These are phyloP conservation scores for Heliconius charithonia DNA, from an alignment of 2,888 invertebrate species.

Conservation along the genomic window DNA sequence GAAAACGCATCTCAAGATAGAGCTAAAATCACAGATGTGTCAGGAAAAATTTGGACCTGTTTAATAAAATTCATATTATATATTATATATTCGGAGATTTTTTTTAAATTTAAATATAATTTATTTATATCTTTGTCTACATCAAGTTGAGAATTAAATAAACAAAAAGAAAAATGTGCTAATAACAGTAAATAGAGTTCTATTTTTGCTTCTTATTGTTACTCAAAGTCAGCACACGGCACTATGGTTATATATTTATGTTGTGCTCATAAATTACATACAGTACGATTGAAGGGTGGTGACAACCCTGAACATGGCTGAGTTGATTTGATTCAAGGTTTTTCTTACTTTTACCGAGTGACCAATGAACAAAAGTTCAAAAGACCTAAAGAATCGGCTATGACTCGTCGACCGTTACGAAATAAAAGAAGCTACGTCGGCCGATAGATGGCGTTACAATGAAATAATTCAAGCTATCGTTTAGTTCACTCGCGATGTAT, in stretches of 20 bases:
- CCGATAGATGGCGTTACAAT: not conserved
- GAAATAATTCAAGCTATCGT: conserved; percentile 7
- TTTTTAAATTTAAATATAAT: no score
- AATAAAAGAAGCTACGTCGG: not conserved
- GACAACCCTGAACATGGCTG: not conserved
- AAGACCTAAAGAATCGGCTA: not conserved
- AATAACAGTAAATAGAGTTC: no score
- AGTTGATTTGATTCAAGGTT: not conserved
- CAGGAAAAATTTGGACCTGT: no score
- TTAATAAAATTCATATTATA: no score
- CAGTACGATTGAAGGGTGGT: not conserved
- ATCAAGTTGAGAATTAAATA: no score
- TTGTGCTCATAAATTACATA: not conserved
- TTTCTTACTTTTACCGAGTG: no score
- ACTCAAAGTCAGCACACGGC: not conserved
- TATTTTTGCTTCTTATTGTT: no score
- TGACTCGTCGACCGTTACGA: not conserved
- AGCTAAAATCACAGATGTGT: no score
- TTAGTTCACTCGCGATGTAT: not conserved
- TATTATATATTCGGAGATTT: no score
- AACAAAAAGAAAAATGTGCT: no score
- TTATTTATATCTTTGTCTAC: no score
- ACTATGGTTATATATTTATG: not conserved
- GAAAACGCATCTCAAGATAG: no score
- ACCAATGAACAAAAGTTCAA: not conserved